Percentiles rank a stretch among this genome's conserved stretches.
Conservation (phyloP, 2,113 vertebrate genomes). For the Phalacrocorax pelagicus region DNA sequence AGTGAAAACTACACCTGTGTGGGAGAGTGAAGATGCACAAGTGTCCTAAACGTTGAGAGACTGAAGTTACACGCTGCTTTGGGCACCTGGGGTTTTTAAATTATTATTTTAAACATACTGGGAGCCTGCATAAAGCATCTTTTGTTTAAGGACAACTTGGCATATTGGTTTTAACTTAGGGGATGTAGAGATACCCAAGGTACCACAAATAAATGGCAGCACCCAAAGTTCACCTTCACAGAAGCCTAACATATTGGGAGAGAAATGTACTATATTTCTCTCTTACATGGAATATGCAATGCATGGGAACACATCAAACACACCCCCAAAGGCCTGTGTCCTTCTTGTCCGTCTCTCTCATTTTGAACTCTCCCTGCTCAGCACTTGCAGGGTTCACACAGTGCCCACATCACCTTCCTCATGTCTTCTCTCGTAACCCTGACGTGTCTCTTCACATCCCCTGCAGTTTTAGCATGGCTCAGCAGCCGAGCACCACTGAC, state of each 20-base stretch:
- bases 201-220: not conserved
- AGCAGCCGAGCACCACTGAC: not conserved
- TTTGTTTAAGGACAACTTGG: not conserved
- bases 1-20: accelerated
- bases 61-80: not conserved
- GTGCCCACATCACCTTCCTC: not conserved
- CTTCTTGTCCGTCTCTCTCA: too few relatives aligned
- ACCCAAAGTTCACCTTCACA: not conserved
- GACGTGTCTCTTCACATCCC: not conserved
- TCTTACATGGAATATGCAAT: not conserved
- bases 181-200: not conserved
- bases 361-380: not conserved
- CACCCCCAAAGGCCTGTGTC: not conserved
- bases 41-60: not conserved
- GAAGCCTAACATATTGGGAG: not conserved
- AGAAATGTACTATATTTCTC: not conserved
- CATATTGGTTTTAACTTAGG: not conserved
- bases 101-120: not conserved
- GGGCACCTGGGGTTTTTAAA: not conserved
- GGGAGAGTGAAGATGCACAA: too few relatives aligned
- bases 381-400: not conserved
- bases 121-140: not conserved
- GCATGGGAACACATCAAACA: not conserved
- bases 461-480: not conserved
- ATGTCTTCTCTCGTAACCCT: not conserved